Evolutionary conservation across 2,113 vertebrate species (phyloP).

Genomic region (Semicossyphus pulcher): DNA sequence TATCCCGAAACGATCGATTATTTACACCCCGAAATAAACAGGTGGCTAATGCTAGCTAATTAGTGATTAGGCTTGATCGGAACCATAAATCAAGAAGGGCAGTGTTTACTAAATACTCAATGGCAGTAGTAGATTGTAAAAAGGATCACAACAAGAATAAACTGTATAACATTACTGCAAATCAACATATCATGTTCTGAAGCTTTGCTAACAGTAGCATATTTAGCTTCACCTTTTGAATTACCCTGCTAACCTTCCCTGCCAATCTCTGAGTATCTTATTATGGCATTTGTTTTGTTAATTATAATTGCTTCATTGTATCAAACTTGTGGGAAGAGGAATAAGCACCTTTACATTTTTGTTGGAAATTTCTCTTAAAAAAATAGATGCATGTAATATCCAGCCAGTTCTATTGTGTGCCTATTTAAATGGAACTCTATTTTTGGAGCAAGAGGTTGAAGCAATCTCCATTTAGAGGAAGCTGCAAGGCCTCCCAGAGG

Average conservation of each 20-base stretch:
- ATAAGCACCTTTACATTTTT: no score
- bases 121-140: neutral
- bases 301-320: no score
- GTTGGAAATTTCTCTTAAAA: neutral
- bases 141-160: no score
- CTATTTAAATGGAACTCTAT: slow-evolving; percentile 27
- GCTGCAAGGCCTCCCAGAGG: slow-evolving; percentile 63
- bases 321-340: no score
- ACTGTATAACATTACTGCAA: no score
- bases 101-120: neutral
- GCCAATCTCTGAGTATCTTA: no score
- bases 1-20: neutral
- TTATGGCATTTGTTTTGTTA: no score
- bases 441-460: slow-evolving; percentile 43
- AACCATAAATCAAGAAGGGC: neutral
- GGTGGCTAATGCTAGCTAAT: neutral
- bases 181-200: no score
- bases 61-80: neutral
- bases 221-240: no score
- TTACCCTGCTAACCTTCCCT: no score
- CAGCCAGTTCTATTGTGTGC: neutral
- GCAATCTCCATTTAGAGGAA: slow-evolving; percentile 49
- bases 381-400: neutral
- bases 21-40: neutral
- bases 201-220: no score